These are phyloP conservation scores for Malachius bipustulatus DNA, from an alignment of 2,888 invertebrate species.

Conservation along the genomic window DNA sequence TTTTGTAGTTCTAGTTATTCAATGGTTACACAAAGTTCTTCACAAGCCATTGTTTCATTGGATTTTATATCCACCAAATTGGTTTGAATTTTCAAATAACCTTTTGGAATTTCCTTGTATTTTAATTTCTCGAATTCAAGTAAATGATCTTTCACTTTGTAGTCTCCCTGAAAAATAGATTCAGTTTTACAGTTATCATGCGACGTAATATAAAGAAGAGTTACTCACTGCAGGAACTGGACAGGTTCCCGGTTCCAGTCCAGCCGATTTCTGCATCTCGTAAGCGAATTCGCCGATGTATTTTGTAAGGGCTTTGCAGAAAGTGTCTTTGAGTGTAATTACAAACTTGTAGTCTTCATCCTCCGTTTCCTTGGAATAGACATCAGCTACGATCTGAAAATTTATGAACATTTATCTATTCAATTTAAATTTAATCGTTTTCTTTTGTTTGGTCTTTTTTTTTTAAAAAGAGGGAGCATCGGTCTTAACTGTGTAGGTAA, in stretches of 20 bases:
- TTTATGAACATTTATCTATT: too few species aligned
- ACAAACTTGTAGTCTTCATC: constrained; percentile 20
- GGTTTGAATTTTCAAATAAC: constrained; percentile 16
- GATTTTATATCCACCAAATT: constrained; percentile 16
- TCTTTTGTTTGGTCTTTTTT: too few species aligned
- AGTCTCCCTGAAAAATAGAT: constrained; percentile 20
- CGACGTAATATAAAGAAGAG: not conserved
- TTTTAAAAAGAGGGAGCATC: too few species aligned
- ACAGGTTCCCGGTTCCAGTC: constrained; percentile 19
- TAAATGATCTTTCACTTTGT: constrained; percentile 18
- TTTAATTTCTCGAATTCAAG: constrained; percentile 21
- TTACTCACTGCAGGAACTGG: constrained; percentile 20
- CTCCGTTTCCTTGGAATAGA: constrained; percentile 17
- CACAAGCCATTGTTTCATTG: constrained; percentile 19
- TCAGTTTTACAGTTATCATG: constrained; percentile 4
- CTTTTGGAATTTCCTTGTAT: constrained; percentile 19
- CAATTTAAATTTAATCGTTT: too few species aligned
- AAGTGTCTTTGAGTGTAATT: constrained; percentile 16
- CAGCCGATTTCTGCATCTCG: constrained; percentile 20
- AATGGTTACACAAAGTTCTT: too few species aligned
- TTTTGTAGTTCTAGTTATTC: too few species aligned
- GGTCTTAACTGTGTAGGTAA: too few species aligned
- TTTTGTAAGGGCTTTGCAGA: constrained; percentile 17
- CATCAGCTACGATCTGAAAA: constrained; percentile 12
- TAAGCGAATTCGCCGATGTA: constrained; percentile 21